Evolutionary conservation across 2,797 vertebrate genomes (phyloP).

Genomic region (Micrastur ruficollis): DNA sequence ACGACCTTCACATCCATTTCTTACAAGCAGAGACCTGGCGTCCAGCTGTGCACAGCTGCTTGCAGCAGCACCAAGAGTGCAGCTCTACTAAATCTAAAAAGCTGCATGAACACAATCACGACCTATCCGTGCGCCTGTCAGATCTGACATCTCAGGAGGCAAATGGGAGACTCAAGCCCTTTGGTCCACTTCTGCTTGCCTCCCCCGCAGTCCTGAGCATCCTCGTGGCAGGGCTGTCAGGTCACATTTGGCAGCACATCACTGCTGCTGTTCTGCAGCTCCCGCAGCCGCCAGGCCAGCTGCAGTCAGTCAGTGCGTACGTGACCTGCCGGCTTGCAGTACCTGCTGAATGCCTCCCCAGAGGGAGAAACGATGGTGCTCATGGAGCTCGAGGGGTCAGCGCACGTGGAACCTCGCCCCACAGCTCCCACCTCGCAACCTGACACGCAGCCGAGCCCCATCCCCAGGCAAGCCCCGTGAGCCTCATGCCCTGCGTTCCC

Average conservation of each 20-base stretch:
- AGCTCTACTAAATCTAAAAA: not conserved
- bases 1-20: not conserved
- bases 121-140: not conserved
- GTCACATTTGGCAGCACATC: not conserved
- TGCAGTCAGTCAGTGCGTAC: fast-evolving
- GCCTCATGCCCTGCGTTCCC: not conserved
- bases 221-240: not conserved
- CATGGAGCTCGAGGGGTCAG: not conserved
- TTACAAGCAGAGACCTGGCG: not conserved
- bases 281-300: fast-evolving
- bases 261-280: not conserved
- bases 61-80: not conserved
- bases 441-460: not conserved
- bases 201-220: not conserved
- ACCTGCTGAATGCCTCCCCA: not conserved
- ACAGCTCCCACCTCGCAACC: not conserved
- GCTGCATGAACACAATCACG: not conserved
- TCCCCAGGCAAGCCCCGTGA: not conserved
- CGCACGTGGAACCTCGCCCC: fast-evolving
- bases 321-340: fast-evolving
- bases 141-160: not conserved
- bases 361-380: not conserved
- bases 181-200: not conserved
- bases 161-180: not conserved
- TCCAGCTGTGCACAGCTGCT: not conserved